Evolutionary conservation across 30 jellyfish, hydroid and myxozoan species (phyloP), one percentile per base, ranked within the genome.

Genomic region (Aurelia aurita complex sp. Pacific): DNA sequence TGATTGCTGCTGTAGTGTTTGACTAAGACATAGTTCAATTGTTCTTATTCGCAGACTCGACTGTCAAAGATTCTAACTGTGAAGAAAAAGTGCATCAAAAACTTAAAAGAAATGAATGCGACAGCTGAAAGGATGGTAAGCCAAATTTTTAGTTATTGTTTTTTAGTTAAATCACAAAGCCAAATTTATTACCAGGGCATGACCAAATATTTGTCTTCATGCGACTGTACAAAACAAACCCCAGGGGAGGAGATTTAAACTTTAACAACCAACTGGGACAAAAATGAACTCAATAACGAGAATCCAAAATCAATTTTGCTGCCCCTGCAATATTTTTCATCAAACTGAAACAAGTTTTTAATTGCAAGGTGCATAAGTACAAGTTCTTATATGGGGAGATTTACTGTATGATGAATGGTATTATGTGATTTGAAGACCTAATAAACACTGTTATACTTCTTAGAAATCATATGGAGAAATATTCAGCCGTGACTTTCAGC

Each of bases 21-120:
- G 5, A 63, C 32, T 4, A 9, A 14, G 18, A 60, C 18, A 2
- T 33, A 57, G 2, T 12, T 34, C 64, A 34, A 7, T 6, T 19
- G 15, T 65, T 53, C 50, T 17, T 66, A 46, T 52, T 55, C 35
- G 10, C 74, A 89, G 96, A 87, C 96, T 13, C 82, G 90, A 15
- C 94, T 93, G 11, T 88, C 98, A 51, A 93, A 93, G 79, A 80
- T 88, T 13, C 66, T 93, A 14, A 52, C 96, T 1, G 88, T 80
- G 53, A 93, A 93, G 88, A 93, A 77, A 75, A 85, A 79, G 74
- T 75, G 90, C 69, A 81, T 93, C 50, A 43, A 71, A 33, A 73
- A 67, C 32, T 88, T 93, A 84, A 83, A 83, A 51, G 98, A 93
- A 33, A 81, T 93, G 95, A 93, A 93, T 69, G 73, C 82, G 36